These are phyloP conservation scores for Dasyornis broadbenti DNA, from an alignment of 2,113 vertebrate genomes.

Conservation along the genomic window DNA sequence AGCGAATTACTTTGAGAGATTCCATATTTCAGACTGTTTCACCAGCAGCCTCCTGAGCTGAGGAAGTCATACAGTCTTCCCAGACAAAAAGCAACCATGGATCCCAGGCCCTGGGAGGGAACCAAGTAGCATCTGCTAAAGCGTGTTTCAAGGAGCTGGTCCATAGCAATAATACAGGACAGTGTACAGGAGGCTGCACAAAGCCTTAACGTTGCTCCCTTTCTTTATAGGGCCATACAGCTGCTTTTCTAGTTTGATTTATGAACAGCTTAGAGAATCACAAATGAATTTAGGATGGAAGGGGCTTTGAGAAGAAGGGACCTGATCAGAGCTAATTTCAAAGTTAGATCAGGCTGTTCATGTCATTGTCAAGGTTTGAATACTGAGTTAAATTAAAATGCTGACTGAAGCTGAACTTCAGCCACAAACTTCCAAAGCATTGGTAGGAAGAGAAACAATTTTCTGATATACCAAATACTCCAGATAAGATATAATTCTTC, in stretches of 20 bases:
- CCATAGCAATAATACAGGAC: background rate
- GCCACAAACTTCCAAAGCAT: background rate
- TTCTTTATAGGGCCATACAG: background rate
- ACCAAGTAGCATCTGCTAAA: background rate
- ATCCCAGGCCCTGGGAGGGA: background rate
- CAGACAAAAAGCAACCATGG: background rate
- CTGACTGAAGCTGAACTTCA: background rate
- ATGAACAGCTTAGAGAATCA: background rate
- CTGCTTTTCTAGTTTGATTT: background rate
- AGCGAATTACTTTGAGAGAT: background rate
- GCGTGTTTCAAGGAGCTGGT: background rate
- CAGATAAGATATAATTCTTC: background rate
- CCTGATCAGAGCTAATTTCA: background rate
- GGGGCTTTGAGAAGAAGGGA: background rate
- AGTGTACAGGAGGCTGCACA: background rate
- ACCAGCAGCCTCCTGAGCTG: background rate
- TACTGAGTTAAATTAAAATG: background rate
- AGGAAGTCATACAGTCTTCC: background rate
- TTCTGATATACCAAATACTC: background rate
- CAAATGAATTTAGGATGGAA: background rate
- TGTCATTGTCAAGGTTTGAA: background rate
- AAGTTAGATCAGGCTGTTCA: background rate
- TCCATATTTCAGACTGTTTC: conserved; percentile 1
- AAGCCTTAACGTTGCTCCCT: background rate
- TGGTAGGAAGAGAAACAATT: background rate